Base-by-base conservation (phyloP, 2,797 vertebrate species). In the Paratrypauchen microcephalus region DNA sequence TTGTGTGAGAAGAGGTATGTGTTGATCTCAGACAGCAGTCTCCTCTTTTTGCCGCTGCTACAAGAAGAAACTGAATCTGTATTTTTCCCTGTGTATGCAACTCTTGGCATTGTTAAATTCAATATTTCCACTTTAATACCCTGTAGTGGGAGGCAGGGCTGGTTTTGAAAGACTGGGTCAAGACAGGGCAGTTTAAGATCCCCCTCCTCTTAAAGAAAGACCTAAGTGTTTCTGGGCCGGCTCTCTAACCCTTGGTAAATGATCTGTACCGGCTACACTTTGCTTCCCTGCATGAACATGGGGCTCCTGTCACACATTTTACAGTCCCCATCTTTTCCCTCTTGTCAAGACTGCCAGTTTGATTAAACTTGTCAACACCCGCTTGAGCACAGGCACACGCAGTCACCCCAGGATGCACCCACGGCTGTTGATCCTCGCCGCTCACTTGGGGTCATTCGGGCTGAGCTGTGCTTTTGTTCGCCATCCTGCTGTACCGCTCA, bases 291-390 rank as follows among this genome's bases (percentile, higher is more conserved):
- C 86, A 88, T 87, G 87, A 88, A 88, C 81, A 83, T 8, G 41
- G 15, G 18, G 54, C 56, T 60, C 66, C 64, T 84, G 88, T 84
- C 87, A 84, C 76, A 56, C 73, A 65, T 77, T 83, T 82, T 72
- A 80, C 81, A 75, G 71, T 75, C 78, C 75, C 69, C 64, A 66
- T 83, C 69, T 83, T 76, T 63, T 75, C 73, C 81, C 78, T 18
- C 78, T 88, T 61, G 84, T 91, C 90, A 88, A 75, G 68, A 70
- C 66, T 59, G 75, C 85, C 87, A 77, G 84, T 85, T 90, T 91
- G 88, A 91, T 91, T 91, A 89, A 90, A 90, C 87, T 85, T 87
- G 88, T 90, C 87, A 87, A 87, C 83, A 64, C 61, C 78, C 54
- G 82, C 83, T 80, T 36, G 50, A 77, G 82, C 23, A 65, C 54